Conservation (phyloP, 2,113 vertebrate genomes). For the Muntiacus reevesi region DNA sequence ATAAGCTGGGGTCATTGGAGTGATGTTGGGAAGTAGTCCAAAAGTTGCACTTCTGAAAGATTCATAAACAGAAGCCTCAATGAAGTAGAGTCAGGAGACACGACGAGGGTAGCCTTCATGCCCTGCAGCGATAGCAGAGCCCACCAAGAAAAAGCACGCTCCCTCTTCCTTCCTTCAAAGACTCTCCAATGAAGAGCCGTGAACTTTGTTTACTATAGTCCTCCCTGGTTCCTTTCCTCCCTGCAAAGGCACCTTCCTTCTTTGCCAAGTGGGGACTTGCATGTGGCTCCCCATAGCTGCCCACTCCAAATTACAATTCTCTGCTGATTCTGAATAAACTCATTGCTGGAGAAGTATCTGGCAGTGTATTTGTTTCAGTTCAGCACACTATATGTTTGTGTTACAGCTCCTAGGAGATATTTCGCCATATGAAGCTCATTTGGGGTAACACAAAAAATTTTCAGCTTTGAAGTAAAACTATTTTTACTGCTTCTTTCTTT, state of each 20-base stretch:
- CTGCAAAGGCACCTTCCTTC: background rate
- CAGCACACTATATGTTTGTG: background rate
- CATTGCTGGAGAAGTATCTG: background rate
- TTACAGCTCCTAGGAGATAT: background rate
- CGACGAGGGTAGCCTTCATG: accelerated
- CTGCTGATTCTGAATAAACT: background rate
- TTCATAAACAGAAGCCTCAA: background rate
- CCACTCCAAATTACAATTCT: background rate
- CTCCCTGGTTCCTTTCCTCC: background rate
- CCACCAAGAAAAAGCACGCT: background rate
- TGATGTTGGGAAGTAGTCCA: background rate
- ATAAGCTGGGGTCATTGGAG: background rate
- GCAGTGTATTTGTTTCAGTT: background rate
- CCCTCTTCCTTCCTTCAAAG: background rate
- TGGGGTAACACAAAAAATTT: background rate
- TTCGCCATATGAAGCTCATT: background rate
- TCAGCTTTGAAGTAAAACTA: background rate
- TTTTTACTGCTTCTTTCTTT: background rate
- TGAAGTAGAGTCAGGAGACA: background rate
- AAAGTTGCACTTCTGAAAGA: background rate
- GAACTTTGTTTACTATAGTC: background rate
- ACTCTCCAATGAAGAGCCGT: background rate
- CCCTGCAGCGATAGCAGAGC: background rate
- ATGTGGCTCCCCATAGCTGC: background rate
- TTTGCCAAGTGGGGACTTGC: background rate